Evolutionary conservation across 2,888 invertebrate genomes (phyloP).

Genomic region (Odontothrips loti): DNA sequence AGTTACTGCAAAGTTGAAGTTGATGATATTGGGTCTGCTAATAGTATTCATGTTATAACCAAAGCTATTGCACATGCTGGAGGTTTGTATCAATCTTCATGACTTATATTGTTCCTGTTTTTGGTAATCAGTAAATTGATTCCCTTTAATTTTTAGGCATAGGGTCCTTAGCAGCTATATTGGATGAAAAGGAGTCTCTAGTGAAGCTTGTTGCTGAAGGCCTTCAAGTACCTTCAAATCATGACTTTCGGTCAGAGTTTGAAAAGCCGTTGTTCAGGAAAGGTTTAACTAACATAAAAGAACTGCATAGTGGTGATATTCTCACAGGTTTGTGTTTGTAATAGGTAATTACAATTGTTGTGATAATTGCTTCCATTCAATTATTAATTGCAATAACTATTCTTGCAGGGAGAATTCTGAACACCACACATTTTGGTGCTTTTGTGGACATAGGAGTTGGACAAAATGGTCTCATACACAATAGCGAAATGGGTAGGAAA

Average conservation of each 20-base stretch:
- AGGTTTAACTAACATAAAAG: slow-evolving; percentile 62
- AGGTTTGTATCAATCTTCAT: not conserved
- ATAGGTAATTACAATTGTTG: not conserved
- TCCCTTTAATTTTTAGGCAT: slow-evolving; percentile 44
- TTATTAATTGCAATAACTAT: not conserved
- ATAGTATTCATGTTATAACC: slow-evolving; percentile 43
- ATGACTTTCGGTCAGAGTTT: slow-evolving; percentile 66
- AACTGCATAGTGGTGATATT: slow-evolving; percentile 57
- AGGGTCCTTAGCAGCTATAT: slow-evolving; percentile 50
- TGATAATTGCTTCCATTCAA: slow-evolving; percentile 15
- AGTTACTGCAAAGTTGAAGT: slow-evolving; percentile 49
- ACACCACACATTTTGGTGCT: slow-evolving; percentile 85
- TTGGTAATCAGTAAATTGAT: not conserved
- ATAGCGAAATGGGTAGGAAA: slow-evolving; percentile 54
- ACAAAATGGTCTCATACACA: slow-evolving; percentile 65
- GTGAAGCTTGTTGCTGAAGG: slow-evolving; percentile 68
- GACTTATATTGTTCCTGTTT: not conserved
- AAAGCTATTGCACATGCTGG: slow-evolving; percentile 45
- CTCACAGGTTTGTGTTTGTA: slow-evolving; percentile 55
- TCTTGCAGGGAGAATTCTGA: slow-evolving; percentile 68
- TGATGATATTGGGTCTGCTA: slow-evolving; percentile 48
- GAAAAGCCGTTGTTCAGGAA: slow-evolving; percentile 71
- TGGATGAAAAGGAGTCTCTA: slow-evolving; percentile 59
- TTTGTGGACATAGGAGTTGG: slow-evolving; percentile 85
- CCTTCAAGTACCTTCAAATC: slow-evolving; percentile 62